Percentiles rank a stretch among this genome's conserved stretches.
Evolutionary conservation across 1,140 invertebrate genomes (phyloP).

Genomic region (Dolichoris vasculosae): DNA sequence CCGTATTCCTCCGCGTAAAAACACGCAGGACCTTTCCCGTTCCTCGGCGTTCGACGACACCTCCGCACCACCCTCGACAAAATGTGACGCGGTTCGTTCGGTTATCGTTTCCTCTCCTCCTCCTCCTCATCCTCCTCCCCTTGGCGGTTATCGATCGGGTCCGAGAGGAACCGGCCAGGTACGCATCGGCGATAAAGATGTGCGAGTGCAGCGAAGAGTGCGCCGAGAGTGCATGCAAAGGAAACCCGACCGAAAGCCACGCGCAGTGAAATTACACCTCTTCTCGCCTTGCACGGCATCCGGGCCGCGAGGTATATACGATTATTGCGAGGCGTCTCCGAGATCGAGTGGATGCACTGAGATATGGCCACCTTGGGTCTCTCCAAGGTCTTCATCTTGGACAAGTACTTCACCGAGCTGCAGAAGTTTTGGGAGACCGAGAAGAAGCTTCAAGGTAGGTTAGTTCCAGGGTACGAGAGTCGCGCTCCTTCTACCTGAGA

Average conservation of each 20-base stretch:
- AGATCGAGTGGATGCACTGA: constrained; percentile 45
- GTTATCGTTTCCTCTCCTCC: too few relatives aligned
- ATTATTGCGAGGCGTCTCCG: background rate
- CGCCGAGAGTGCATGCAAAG: constrained; percentile 43
- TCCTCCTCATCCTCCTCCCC: too few relatives aligned
- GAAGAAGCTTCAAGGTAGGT: constrained; percentile 93
- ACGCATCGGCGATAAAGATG: constrained; percentile 58
- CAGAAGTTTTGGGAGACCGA: constrained; percentile 98
- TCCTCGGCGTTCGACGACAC: too few relatives aligned
- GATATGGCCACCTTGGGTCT: constrained; percentile 92
- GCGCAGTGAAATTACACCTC: background rate
- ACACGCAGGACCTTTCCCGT: background rate
- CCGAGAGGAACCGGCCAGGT: background rate
- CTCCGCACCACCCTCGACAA: background rate
- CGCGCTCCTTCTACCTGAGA: too few relatives aligned
- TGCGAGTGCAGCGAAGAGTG: constrained; percentile 68
- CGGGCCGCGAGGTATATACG: background rate
- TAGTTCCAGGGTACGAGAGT: too few relatives aligned
- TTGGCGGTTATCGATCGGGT: background rate
- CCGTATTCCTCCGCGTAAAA: background rate
- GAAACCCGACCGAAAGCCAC: background rate
- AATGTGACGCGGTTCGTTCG: too few relatives aligned
- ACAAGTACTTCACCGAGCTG: constrained; percentile 96
- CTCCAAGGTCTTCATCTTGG: constrained; percentile 96
- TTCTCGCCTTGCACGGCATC: background rate